These are phyloP conservation scores for Agrypnus murinus DNA, from an alignment of 2,888 invertebrate species.

Conservation along the genomic window DNA sequence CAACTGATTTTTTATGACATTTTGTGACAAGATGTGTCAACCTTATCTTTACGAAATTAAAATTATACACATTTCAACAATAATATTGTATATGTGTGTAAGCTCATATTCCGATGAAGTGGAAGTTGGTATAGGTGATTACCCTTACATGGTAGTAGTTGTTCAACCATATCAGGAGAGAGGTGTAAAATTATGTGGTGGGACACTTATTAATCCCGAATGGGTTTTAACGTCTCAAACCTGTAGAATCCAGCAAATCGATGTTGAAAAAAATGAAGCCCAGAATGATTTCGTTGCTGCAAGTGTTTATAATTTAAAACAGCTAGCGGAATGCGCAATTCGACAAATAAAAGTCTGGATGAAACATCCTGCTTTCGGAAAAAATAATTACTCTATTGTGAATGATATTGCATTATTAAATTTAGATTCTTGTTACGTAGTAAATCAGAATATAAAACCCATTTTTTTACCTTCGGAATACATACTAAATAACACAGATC, in stretches of 20 bases:
- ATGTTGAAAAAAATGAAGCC: not conserved
- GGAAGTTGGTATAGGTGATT: not conserved
- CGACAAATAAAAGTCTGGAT: slow-evolving; percentile 34
- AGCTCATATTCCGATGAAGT: too few species aligned
- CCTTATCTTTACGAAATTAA: not conserved
- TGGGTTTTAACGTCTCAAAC: slow-evolving; percentile 46
- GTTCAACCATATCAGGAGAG: not conserved
- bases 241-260: slow-evolving; percentile 25
- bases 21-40: too few species aligned
- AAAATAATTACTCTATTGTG: slow-evolving; percentile 3
- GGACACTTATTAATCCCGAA: slow-evolving; percentile 31
- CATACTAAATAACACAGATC: slow-evolving; percentile 9
- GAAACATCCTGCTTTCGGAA: slow-evolving; percentile 32
- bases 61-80: not conserved
- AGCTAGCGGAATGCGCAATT: not conserved
- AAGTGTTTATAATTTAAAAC: slow-evolving; percentile 15
- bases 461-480: slow-evolving; percentile 22
- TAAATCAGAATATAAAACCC: slow-evolving; percentile 13
- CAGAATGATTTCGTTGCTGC: slow-evolving; percentile 20
- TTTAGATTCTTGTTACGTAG: slow-evolving; percentile 26
- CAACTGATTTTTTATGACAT: too few species aligned
- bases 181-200: slow-evolving; percentile 38
- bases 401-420: slow-evolving; percentile 44
- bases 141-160: slow-evolving; percentile 24
- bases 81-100: not conserved